Conservation (phyloP, 2,888 invertebrate species). For the Microctonus aethiopoides region DNA sequence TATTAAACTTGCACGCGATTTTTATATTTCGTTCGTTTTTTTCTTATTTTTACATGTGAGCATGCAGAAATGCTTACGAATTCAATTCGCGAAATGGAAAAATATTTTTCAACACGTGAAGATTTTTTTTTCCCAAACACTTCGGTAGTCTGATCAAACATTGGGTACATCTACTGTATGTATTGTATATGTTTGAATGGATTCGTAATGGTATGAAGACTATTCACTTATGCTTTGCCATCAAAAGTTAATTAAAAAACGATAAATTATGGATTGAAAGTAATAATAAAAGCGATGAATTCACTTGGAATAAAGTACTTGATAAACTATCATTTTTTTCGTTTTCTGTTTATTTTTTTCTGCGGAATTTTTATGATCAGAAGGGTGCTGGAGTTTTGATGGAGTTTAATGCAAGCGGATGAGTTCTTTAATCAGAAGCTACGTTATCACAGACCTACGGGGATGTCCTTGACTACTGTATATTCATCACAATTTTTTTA, state of each 20-base stretch:
- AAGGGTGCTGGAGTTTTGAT: constrained; percentile 1
- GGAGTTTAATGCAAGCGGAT: constrained; percentile 13
- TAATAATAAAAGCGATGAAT: constrained; percentile 21
- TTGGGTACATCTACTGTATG: neutral
- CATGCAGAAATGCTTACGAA: neutral
- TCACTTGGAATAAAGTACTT: neutral
- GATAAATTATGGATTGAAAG: constrained; percentile 6
- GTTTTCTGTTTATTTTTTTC: neutral
- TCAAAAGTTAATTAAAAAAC: neutral
- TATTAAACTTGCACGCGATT: constrained; percentile 5
- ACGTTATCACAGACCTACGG: neutral
- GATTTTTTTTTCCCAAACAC: neutral
- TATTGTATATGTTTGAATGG: too few relatives aligned
- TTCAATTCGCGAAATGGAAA: neutral
- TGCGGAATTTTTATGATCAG: neutral
- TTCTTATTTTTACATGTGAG: neutral
- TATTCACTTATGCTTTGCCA: neutral
- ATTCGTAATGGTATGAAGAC: neutral
- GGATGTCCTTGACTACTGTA: neutral
- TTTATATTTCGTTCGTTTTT: neutral
- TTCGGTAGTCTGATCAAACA: neutral
- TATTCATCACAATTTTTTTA: neutral
- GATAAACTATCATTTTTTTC: neutral
- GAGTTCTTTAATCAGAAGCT: constrained; percentile 22
- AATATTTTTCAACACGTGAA: neutral